A percentile compares a stretch with the other conserved stretches of the same genome.
Conservation (phyloP, 2,888 invertebrate genomes). For the Seira sanloemensis region DNA sequence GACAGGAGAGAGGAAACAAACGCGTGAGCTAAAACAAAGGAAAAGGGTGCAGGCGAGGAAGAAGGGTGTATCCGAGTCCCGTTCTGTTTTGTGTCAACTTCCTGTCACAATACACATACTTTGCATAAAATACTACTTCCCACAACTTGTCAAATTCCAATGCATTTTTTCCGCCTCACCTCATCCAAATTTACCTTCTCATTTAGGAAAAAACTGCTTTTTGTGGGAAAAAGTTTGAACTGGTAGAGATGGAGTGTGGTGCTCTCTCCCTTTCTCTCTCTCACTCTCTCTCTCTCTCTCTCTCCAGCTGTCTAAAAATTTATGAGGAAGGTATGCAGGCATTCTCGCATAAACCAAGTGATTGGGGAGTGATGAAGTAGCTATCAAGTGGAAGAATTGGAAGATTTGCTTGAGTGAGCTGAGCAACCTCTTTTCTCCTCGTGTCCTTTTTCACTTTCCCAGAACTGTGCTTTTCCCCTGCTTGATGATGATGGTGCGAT, state of each 20-base stretch:
- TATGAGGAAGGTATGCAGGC: background rate
- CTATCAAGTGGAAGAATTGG: constrained; percentile 72
- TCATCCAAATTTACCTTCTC: background rate
- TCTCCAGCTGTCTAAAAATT: background rate
- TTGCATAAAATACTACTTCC: background rate
- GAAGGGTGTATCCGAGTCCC: background rate
- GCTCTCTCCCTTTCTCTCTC: too few relatives aligned
- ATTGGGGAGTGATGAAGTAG: constrained; percentile 59
- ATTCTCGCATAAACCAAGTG: background rate
- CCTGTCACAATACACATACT: background rate
- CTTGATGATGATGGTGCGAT: background rate
- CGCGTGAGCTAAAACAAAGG: background rate
- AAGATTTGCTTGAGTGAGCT: constrained; percentile 70
- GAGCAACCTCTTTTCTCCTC: constrained; percentile 56
- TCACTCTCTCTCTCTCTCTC: too few relatives aligned
- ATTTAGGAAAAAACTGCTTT: too few relatives aligned
- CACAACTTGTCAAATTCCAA: background rate
- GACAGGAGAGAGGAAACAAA: too few relatives aligned
- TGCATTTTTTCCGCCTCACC: background rate
- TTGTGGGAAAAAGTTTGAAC: background rate
- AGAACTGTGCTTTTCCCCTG: background rate
- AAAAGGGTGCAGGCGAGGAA: background rate
- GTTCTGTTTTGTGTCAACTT: background rate
- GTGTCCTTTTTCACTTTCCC: constrained; percentile 2
- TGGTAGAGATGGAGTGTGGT: background rate